phyloP scores from a whole-genome alignment of 2,888 invertebrate species.

The Epsilonema sp. region DNA sequence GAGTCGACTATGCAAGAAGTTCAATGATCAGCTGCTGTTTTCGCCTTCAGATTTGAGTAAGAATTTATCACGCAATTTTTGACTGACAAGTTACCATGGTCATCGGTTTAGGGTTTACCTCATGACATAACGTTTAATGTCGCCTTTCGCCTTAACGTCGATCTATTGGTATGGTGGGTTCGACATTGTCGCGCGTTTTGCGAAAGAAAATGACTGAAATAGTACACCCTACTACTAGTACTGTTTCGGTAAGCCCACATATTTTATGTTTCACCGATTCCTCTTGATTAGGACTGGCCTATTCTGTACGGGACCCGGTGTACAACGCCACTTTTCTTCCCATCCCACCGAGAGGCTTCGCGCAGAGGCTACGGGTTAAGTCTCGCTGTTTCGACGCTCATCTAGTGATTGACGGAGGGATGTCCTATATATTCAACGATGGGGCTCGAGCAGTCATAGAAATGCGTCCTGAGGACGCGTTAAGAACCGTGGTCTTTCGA shows the following conservation, averaged over 20 bases:
- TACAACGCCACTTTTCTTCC: slow-evolving; percentile 63
- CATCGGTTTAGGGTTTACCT: no score
- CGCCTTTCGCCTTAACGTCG: no score
- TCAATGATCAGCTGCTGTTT: slow-evolving; percentile 39
- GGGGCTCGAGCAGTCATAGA: slow-evolving; percentile 67
- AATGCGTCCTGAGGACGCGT: slow-evolving; percentile 61
- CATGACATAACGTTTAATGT: no score
- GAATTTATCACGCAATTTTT: neutral
- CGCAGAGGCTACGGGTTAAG: slow-evolving; percentile 46
- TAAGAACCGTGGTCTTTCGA: slow-evolving; percentile 48
- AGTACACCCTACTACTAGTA: neutral
- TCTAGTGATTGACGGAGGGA: slow-evolving; percentile 82
- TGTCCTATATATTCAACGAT: slow-evolving; percentile 78
- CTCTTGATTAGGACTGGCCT: slow-evolving; percentile 47
- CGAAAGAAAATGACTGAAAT: no score
- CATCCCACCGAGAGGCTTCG: slow-evolving; percentile 34
- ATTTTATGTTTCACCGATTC: neutral
- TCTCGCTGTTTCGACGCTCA: slow-evolving; percentile 78
- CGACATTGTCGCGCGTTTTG: no score
- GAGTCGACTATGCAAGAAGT: slow-evolving; percentile 22
- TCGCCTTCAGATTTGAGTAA: slow-evolving; percentile 27
- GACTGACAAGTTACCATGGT: no score
- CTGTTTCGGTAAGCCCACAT: neutral
- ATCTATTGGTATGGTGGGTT: no score
- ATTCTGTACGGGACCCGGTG: slow-evolving; percentile 78